A percentile compares a stretch with the other conserved stretches of the same genome.
These are phyloP conservation scores for Corbicula japonica DNA, from an alignment of 2,888 invertebrate species.

Conservation along the genomic window DNA sequence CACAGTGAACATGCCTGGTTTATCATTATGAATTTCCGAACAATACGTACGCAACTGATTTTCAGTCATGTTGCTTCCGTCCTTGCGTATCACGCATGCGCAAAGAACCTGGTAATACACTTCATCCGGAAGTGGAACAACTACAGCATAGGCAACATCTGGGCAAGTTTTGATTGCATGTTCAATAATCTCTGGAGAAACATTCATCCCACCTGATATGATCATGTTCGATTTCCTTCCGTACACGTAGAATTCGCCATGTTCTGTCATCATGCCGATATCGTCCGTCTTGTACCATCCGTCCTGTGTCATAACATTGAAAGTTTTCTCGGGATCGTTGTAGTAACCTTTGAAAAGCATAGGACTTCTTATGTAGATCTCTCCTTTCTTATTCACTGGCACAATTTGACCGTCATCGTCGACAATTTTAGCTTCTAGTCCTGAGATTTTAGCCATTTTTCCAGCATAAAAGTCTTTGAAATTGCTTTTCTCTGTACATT, in stretches of 20 bases:
- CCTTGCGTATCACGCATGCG: conserved; percentile 57
- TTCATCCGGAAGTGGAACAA: conserved; percentile 61
- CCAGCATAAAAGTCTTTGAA: conserved; percentile 38
- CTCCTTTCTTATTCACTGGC: conserved; percentile 37
- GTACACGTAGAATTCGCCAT: conserved; percentile 30
- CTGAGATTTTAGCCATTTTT: not conserved
- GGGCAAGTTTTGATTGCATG: conserved; percentile 17
- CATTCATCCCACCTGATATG: conserved; percentile 48
- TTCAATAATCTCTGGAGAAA: conserved; percentile 45
- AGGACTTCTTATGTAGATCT: conserved; percentile 30
- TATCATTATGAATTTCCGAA: conserved; percentile 44
- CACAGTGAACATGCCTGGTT: conserved; percentile 44
- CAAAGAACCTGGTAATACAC: conserved; percentile 60
- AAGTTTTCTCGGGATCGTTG: conserved; percentile 41
- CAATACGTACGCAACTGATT: conserved; percentile 37
- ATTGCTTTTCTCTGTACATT: not conserved
- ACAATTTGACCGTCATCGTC: conserved; percentile 30
- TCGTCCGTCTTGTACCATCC: conserved; percentile 56
- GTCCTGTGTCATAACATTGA: conserved; percentile 3
- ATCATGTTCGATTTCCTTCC: conserved; percentile 53
- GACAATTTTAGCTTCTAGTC: conserved; percentile 44
- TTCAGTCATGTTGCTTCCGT: conserved; percentile 53
- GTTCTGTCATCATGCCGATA: conserved; percentile 37
- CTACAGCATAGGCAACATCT: conserved; percentile 28
- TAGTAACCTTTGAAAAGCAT: conserved; percentile 24